These are phyloP conservation scores for Umimayanthus kanabou DNA, from an alignment of 92 coral and sea anemone genomes.

Conservation along the genomic window DNA sequence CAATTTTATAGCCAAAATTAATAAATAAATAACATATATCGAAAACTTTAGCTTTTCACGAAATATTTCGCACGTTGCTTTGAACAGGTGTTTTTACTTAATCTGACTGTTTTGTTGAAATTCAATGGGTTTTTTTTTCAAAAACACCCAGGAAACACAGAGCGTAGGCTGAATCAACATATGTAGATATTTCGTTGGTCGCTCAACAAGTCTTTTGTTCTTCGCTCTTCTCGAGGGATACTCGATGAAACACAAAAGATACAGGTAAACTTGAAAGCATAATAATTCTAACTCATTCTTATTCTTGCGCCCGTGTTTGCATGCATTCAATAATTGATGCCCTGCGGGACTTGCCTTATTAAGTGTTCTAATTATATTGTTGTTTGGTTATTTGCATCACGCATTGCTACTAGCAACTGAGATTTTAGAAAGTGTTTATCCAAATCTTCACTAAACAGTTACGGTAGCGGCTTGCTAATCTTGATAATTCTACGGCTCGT, in stretches of 20 bases:
- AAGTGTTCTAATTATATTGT: not conserved
- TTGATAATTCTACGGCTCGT: not conserved
- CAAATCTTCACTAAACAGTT: not conserved
- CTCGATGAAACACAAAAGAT: not conserved
- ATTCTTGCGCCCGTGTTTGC: not conserved
- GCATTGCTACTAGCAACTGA: constrained; percentile 13
- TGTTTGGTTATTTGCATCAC: not conserved
- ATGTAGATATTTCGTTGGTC: not conserved
- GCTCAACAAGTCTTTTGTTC: not conserved
- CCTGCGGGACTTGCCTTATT: not conserved
- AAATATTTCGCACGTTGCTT: not conserved
- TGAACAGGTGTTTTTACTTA: not conserved
- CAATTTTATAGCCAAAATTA: not conserved
- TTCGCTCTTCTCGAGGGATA: not conserved
- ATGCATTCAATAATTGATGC: not conserved
- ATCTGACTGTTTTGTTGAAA: not conserved
- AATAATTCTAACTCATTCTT: not conserved
- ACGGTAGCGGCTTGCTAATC: not conserved
- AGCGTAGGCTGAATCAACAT: not conserved
- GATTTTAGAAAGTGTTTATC: not conserved
- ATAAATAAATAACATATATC: not conserved
- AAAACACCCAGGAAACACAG: not conserved
- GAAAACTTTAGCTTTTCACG: not conserved
- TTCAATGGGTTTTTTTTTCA: not conserved
- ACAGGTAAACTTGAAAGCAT: not conserved